Evolutionary conservation across 37 sponge, comb jelly and placozoan genomes (phyloP), one percentile per base, ranked within the genome.

Genomic region (Halisarca cf. caerulea): DNA sequence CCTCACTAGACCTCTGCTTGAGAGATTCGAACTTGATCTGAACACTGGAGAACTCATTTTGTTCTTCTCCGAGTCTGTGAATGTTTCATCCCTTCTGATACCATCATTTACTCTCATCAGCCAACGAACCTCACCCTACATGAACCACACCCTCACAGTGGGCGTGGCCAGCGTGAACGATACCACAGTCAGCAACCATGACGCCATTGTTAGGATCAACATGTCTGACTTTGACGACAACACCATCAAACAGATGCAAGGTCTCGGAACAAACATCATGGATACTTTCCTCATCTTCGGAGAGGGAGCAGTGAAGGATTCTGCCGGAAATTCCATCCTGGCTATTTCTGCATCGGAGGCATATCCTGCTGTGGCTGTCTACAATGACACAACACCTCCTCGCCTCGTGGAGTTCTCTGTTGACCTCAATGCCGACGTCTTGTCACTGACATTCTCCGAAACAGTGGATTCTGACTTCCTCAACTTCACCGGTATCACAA

Each of bases 401-500:
- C 82, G 69, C 20, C 81, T 96, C n/a, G 23, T 82, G 7, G 15
- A 28, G 7, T 89, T 88, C 86, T 59, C 84, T 59, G 79, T 95
- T 0, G 72, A 91, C 68, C 86, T 95, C 7, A 86, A 91, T 61
- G 80, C 61, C 40, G 90, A 82, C 55, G 45, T 80, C 7, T 43
- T 96, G 8, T 71, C 80, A 32, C 80, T 96, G 17, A 85, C 88
- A 9, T 96, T 96, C 89, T 66, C 80, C 27, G 97, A 96, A 43
- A 89, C 97, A 27, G 88, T 96, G 35, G 54, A 89, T 82, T 87
- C 87, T 14, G 80, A 78, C 39, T 80, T 84, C 35, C 40, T 95
- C 14, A 44, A 89, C 69, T 73, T 89, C 36, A 78, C 82, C 39
- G 84, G 81, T 36, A 87, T 95, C 38, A 85, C 90, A 5, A 37